These are phyloP conservation scores for Ectobius pallidus DNA, from an alignment of 2,888 invertebrate species.

Conservation along the genomic window DNA sequence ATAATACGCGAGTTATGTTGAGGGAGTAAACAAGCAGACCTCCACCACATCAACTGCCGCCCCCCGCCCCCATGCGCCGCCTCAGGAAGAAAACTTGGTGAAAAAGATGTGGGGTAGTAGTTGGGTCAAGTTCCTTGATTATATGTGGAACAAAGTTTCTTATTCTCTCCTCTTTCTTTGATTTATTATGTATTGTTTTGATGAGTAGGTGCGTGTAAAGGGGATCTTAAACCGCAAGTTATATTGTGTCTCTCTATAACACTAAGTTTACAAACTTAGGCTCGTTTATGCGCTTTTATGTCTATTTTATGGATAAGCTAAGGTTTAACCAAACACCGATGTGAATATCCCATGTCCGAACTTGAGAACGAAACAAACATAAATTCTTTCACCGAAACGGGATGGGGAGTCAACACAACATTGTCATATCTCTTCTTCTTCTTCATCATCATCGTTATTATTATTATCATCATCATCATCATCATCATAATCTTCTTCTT, in stretches of 20 bases:
- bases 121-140: background rate
- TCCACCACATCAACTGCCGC: background rate
- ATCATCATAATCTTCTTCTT: background rate
- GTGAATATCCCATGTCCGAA: too few relatives aligned
- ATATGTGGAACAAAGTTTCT: background rate
- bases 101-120: background rate
- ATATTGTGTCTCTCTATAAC: too few relatives aligned
- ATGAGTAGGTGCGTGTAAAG: background rate
- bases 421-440: background rate
- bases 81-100: background rate
- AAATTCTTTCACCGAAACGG: too few relatives aligned
- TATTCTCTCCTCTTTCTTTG: background rate
- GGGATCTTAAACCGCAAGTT: too few relatives aligned
- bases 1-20: constrained; percentile 22
- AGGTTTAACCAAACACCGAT: too few relatives aligned
- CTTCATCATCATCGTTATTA: background rate
- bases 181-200: background rate
- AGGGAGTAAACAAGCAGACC: background rate
- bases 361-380: too few relatives aligned
- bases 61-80: background rate
- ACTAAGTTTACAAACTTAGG: too few relatives aligned
- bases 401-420: background rate
- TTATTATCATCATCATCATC: background rate
- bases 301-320: too few relatives aligned
- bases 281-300: too few relatives aligned